phyloP scores from a whole-genome alignment of 2,888 invertebrate genomes.

The Actias luna region DNA sequence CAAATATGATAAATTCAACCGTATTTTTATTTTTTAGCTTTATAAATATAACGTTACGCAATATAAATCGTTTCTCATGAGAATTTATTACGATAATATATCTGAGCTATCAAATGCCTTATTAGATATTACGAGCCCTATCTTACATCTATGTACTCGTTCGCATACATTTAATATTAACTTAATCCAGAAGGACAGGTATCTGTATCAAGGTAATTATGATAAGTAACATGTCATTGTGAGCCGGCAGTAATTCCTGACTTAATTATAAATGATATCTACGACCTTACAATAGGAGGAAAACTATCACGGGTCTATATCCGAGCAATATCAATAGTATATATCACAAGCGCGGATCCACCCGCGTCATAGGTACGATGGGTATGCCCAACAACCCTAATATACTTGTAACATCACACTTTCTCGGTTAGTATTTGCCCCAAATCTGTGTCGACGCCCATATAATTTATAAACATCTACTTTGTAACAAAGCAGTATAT shows the following conservation, averaged over 20 bases:
- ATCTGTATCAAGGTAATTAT: conserved; percentile 5
- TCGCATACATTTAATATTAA: not conserved
- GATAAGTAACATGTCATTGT: conserved; percentile 5
- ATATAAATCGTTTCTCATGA: not conserved
- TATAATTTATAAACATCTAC: too few species aligned
- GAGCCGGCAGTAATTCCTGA: not conserved
- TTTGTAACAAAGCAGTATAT: too few species aligned
- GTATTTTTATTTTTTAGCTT: not conserved
- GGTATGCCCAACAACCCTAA: too few species aligned
- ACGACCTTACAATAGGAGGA: not conserved
- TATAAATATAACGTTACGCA: not conserved
- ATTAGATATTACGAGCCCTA: not conserved
- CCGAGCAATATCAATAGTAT: not conserved
- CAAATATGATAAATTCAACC: not conserved
- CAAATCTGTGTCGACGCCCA: too few species aligned
- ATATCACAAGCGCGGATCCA: too few species aligned
- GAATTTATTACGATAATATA: not conserved
- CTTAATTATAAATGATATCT: not conserved
- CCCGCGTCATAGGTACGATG: too few species aligned
- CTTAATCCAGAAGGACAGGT: not conserved
- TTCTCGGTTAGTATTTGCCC: too few species aligned
- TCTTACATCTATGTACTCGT: not conserved
- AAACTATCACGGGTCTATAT: not conserved
- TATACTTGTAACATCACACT: too few species aligned
- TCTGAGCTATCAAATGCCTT: not conserved